These are phyloP conservation scores for Rhabdornis inornatus DNA, from an alignment of 2,113 vertebrate species.

Conservation along the genomic window DNA sequence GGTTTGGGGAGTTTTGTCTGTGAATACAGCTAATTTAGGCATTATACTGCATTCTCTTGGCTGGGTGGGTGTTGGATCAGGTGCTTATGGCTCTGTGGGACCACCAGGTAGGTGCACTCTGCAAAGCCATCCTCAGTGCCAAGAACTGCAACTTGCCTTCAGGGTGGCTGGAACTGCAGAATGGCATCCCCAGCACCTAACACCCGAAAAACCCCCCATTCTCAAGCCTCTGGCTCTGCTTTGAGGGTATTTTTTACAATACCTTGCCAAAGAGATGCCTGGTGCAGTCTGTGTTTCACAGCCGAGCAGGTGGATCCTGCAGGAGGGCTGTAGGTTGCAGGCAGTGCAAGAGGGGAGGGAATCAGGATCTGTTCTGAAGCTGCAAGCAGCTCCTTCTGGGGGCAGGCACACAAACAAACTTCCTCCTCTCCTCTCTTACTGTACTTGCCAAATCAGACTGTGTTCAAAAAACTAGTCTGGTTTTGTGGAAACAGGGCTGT, in stretches of 20 bases:
- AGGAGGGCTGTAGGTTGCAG: not conserved
- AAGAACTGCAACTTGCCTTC: not conserved
- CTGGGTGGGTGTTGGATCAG: not conserved
- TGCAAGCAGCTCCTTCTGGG: not conserved
- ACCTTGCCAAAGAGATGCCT: not conserved
- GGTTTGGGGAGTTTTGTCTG: not conserved
- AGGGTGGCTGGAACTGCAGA: not conserved
- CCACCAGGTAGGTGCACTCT: not conserved
- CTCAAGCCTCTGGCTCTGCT: not conserved
- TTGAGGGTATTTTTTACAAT: not conserved
- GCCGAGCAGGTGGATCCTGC: not conserved
- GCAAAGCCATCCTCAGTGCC: not conserved
- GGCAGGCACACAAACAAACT: not conserved
- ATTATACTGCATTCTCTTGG: not conserved
- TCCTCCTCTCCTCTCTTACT: not conserved
- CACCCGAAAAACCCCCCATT: not conserved
- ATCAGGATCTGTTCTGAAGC: not conserved
- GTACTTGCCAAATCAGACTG: not conserved
- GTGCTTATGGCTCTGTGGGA: accelerated
- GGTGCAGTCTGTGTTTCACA: not conserved
- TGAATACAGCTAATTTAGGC: not conserved
- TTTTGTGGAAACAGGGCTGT: not conserved
- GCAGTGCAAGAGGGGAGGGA: not conserved
- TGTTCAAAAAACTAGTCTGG: not conserved
- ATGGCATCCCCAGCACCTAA: not conserved